Evolutionary conservation across 2,888 invertebrate genomes (phyloP).

Genomic region (Lasius platythorax): DNA sequence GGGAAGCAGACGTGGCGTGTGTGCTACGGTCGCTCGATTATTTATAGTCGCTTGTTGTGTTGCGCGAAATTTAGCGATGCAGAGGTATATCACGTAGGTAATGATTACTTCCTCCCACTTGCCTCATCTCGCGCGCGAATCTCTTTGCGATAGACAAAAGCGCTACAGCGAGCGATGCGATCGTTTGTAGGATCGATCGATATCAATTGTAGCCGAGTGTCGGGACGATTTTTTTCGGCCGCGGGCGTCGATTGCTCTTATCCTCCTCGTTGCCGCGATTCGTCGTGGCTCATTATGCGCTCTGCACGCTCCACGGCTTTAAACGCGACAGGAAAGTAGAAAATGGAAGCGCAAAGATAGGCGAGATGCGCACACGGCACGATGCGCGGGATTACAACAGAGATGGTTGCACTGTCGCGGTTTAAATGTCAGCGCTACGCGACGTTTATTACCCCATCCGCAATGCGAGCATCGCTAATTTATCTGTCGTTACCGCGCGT

Average conservation of each 20-base stretch:
- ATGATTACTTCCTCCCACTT: slow-evolving; percentile 51
- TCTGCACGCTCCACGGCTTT: not conserved
- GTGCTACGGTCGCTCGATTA: slow-evolving; percentile 52
- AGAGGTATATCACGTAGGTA: slow-evolving; percentile 29
- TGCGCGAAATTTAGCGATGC: slow-evolving; percentile 42
- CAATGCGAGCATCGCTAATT: slow-evolving; percentile 78
- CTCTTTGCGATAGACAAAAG: slow-evolving; percentile 45
- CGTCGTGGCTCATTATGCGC: slow-evolving; percentile 48
- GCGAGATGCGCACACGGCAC: slow-evolving; percentile 49
- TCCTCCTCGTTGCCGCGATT: slow-evolving; percentile 47
- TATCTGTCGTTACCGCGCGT: slow-evolving; percentile 72
- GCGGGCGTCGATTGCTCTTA: slow-evolving; percentile 48
- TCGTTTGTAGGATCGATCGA: slow-evolving; percentile 15
- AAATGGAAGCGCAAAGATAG: slow-evolving; percentile 53
- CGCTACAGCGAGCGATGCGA: slow-evolving; percentile 18
- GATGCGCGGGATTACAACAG: slow-evolving; percentile 71
- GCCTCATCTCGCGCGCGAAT: slow-evolving; percentile 40
- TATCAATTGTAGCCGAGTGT: slow-evolving; percentile 45
- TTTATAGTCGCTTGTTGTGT: slow-evolving; percentile 29
- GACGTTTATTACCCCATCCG: slow-evolving; percentile 76
- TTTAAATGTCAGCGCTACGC: slow-evolving; percentile 74
- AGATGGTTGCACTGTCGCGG: slow-evolving; percentile 69
- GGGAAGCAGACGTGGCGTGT: not conserved
- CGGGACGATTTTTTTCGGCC: slow-evolving; percentile 41
- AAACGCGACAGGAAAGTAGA: slow-evolving; percentile 59